Evolutionary conservation across 2,888 invertebrate genomes (phyloP).

Genomic region (Drosophila paranaensis): DNA sequence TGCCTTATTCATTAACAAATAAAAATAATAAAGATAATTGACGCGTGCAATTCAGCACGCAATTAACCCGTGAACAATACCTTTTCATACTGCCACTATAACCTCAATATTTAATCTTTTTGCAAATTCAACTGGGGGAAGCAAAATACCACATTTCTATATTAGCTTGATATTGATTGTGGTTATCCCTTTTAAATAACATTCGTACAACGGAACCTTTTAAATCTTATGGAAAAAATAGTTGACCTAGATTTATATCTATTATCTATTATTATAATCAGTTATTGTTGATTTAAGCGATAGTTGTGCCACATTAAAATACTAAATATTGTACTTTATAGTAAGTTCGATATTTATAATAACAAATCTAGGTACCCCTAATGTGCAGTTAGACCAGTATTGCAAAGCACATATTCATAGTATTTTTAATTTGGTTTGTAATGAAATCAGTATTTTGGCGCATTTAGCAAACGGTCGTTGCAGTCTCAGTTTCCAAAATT

Average conservation of each 20-base stretch:
- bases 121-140: no score
- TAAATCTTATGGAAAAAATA: neutral
- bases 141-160: no score
- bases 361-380: constrained; percentile 1
- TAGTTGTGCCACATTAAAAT: neutral
- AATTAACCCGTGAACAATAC: neutral
- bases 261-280: no score
- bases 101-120: no score
- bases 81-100: no score
- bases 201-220: no score
- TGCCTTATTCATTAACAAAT: neutral
- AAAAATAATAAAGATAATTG: no score
- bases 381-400: constrained; percentile 27
- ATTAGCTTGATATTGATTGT: no score
- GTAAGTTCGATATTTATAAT: no score
- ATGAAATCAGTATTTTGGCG: constrained; percentile 48
- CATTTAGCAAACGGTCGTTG: constrained; percentile 54
- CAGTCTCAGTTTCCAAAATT: constrained; percentile 51
- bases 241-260: neutral
- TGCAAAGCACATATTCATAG: constrained; percentile 11
- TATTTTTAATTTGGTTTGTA: constrained; percentile 27
- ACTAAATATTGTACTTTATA: neutral
- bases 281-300: neutral
- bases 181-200: no score
- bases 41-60: neutral